Base-by-base conservation (phyloP, 2,113 vertebrate species). In the Campylomormyrus tamandua region DNA sequence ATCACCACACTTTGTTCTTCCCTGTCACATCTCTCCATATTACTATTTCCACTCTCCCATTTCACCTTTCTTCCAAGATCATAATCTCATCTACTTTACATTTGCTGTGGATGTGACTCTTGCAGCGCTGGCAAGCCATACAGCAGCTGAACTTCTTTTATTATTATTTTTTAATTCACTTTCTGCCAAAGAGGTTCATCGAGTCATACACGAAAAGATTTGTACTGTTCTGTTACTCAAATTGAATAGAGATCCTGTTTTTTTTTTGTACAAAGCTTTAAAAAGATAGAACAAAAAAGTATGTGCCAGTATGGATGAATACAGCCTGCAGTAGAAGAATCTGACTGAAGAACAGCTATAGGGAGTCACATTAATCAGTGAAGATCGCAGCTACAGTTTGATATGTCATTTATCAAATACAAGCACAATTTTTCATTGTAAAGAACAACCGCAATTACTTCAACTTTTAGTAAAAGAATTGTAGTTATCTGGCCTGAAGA, bases 1-100 rank as follows among this genome's bases (percentile, higher is more conserved):
- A 95, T 95, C 95, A 94, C 91, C 92, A 91, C 93, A 94, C 94
- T 95, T 95, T 96, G 93, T 95, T 94, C 92, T 94, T 93, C 92
- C 93, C 89, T 91, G 92, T 93, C 91, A 94, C 93, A 94, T 94
- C 90, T 93, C 91, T 31, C 93, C 46, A 49, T 83, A 91, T 93
- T 91, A 90, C 93, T 94, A 94, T 94, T 94, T 94, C 94, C 93
- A 94, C 92, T 93, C 92, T 92, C 89, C 92, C 89, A 74, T 89
- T 91, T 90, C 45, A 91, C 91, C 87, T 92, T 93, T 85, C 84
- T 89, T 91, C 93, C 91, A 89, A 93, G 93, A 92, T 94, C 94
- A 93, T 92, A 94, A 95, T 94, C 93, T 95, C 39, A 27, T 66
- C 62, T 31, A 31, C 27, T 31, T 27, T 70, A 70, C n/a, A 70